Percentiles rank a stretch among this genome's conserved stretches.
These are phyloP conservation scores for Aphrophora alni DNA, from an alignment of 2,888 invertebrate species.

Conservation along the genomic window DNA sequence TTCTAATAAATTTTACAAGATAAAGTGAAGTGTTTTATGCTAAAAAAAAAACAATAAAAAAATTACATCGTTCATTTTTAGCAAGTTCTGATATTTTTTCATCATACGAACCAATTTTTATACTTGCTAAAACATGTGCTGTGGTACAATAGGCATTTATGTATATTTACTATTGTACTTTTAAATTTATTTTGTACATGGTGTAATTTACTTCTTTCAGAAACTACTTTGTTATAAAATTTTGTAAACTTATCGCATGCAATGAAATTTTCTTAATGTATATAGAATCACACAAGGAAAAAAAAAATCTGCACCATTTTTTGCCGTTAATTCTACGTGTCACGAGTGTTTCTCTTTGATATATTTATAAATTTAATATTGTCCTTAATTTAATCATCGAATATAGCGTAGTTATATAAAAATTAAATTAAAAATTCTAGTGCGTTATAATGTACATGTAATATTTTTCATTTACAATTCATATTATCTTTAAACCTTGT, in stretches of 20 bases:
- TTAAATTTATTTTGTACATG: background rate
- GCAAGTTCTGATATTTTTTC: too few species aligned
- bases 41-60: too few species aligned
- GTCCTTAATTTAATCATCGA: slow-evolving; percentile 2
- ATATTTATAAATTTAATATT: slow-evolving; percentile 9
- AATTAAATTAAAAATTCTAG: background rate
- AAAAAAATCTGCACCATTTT: background rate
- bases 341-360: background rate
- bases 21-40: too few species aligned
- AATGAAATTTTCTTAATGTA: background rate
- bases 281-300: background rate
- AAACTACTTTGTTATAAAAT: background rate
- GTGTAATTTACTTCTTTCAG: too few species aligned
- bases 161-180: background rate
- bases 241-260: background rate
- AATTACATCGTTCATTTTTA: too few species aligned
- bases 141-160: background rate
- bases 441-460: background rate
- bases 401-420: background rate
- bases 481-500: slow-evolving; percentile 21
- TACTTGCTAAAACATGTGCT: background rate
- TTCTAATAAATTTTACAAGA: too few species aligned
- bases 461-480: background rate
- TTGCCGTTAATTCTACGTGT: background rate
- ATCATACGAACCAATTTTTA: background rate